Evolutionary conservation across 2,888 invertebrate species (phyloP).

Genomic region (Eristalis pertinax): DNA sequence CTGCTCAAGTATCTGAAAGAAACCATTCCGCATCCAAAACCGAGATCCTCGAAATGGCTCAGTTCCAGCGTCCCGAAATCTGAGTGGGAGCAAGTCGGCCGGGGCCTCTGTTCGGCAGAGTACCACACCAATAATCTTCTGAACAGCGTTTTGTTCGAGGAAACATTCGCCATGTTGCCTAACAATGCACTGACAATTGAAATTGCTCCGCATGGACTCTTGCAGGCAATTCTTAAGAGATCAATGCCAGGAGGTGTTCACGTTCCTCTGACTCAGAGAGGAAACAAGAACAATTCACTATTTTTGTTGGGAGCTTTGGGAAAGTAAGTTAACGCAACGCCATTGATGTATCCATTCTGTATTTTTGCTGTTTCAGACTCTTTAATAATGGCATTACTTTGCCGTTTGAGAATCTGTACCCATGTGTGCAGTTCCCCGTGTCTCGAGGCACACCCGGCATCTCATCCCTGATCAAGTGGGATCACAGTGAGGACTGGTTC

Average conservation of each 20-base stretch:
- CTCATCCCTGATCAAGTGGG: constrained; percentile 92
- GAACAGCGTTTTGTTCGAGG: constrained; percentile 84
- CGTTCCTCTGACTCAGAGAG: constrained; percentile 84
- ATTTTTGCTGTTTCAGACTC: constrained; percentile 83
- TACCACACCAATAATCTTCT: constrained; percentile 94
- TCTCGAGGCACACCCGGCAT: constrained; percentile 93
- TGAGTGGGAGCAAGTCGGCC: constrained; percentile 87
- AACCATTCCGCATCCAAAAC: constrained; percentile 86
- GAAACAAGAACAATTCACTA: constrained; percentile 82
- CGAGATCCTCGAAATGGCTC: constrained; percentile 90
- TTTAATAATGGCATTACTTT: constrained; percentile 90
- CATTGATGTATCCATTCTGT: background rate
- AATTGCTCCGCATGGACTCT: constrained; percentile 87
- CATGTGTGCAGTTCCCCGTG: constrained; percentile 90
- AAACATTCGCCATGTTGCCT: constrained; percentile 85
- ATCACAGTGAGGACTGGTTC: constrained; percentile 90
- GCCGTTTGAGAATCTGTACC: constrained; percentile 89
- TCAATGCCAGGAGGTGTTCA: constrained; percentile 83
- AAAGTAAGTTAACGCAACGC: constrained; percentile 79
- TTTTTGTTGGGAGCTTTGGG: constrained; percentile 81
- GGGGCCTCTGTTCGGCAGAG: constrained; percentile 87
- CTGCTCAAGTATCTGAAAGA: constrained; percentile 85
- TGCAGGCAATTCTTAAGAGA: constrained; percentile 86
- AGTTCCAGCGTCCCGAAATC: constrained; percentile 90
- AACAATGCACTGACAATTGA: constrained; percentile 86